Base-by-base conservation (phyloP, 2,797 vertebrate genomes). In the Hippopotamyrus pictus region DNA sequence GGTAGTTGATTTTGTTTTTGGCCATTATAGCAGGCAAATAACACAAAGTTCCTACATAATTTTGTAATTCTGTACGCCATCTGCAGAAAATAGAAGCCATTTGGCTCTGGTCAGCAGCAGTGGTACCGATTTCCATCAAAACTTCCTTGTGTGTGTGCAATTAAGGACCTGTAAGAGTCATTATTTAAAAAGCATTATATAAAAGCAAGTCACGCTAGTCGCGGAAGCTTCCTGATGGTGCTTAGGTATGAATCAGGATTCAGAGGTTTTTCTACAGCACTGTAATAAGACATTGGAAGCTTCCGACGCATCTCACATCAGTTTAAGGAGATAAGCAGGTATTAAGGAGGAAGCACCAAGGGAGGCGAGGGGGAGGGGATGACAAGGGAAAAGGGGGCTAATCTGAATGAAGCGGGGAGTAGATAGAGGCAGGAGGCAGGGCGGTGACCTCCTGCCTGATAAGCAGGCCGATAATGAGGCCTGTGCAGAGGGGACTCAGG, bases 251-350 rank as follows among this genome's bases (percentile, higher is more conserved):
- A 57, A 57, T 19, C 33, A 0, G 14, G 51, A 54, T 54, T 33
- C 29, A 54, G 29, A 0, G 48, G 48, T 29, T 85, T 51, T 5
- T 22, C 44, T 17, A 29, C 83, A 85, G 37, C 5, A 7, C 37
- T n/a, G 37, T 79, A 79, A 79, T 79, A 79, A 79, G 76, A 79
- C 17, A 9, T 4, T 44, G 41, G 41, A 7, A 1, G 76, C 41
- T 79, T 44, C 7, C 1, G 7, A 41, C 2, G 5, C 37, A 17
- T 44, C 41, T 46, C 76, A 79, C 76, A 79, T 44, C 76, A 79
- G 76, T 79, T 79, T 79, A 79, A 46, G 76, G 17, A 79, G 76
- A 79, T 79, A 79, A 79, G 37, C 17, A n/a, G 76, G 76, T 79
- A 79, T 79, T 46, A 79, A 79, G 76, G 19, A 44, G 76, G 76